Conservation (phyloP, 2,113 vertebrate species). For the Nothobranchius furzeri region DNA sequence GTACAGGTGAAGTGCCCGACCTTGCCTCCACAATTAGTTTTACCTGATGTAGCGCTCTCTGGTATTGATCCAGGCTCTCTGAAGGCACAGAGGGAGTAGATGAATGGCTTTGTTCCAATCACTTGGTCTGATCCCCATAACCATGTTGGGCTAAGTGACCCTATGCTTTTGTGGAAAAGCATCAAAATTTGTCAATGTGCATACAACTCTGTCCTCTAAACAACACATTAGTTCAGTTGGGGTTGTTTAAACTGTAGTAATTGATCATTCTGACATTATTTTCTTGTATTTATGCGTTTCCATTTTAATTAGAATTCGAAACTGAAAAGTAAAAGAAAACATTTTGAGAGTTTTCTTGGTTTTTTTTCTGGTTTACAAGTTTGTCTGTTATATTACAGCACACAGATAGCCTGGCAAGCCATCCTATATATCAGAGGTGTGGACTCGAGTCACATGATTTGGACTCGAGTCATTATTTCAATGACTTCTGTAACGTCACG, state of each 20-base stretch:
- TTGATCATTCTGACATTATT: not conserved
- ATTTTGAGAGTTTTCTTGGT: too few species aligned
- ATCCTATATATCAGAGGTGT: too few species aligned
- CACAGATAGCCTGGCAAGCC: too few species aligned
- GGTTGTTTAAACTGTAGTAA: not conserved
- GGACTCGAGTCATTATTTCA: too few species aligned
- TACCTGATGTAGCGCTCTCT: conserved; percentile 55
- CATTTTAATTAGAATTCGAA: too few species aligned
- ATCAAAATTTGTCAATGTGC: conserved; percentile 30
- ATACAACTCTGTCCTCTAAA: conserved; percentile 13
- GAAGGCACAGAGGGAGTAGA: conserved; percentile 42
- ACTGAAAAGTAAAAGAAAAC: too few species aligned
- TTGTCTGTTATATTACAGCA: too few species aligned
- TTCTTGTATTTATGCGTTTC: too few species aligned
- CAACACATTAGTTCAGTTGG: not conserved
- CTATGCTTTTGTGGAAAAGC: conserved; percentile 29
- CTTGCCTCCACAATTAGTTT: conserved; percentile 69
- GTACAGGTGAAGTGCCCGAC: conserved; percentile 49
- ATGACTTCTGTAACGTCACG: too few species aligned
- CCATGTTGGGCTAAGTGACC: conserved; percentile 33
- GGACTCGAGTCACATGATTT: too few species aligned
- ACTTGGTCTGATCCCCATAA: conserved; percentile 33
- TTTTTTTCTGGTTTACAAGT: too few species aligned
- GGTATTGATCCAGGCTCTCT: conserved; percentile 54
- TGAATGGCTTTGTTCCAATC: conserved; percentile 37